Evolutionary conservation across 2,888 invertebrate genomes (phyloP).

Genomic region (Digitonthophagus gazella): DNA sequence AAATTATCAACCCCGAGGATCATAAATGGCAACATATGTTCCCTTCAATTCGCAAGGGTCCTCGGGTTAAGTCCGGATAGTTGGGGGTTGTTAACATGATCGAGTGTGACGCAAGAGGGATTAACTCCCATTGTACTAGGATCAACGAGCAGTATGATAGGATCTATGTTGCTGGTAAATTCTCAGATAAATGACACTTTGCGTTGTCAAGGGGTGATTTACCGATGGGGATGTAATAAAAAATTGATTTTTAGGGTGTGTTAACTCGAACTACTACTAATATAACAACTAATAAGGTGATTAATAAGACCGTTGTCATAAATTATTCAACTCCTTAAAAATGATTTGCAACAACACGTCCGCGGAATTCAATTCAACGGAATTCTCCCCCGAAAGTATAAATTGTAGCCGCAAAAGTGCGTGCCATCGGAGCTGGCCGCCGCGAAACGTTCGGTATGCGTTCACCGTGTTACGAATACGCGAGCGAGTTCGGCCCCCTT

Average conservation of each 20-base stretch:
- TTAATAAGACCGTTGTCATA: too few relatives aligned
- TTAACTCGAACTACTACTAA: too few relatives aligned
- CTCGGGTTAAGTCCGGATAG: neutral
- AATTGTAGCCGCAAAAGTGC: neutral
- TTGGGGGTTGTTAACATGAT: conserved; percentile 41
- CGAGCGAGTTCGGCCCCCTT: neutral
- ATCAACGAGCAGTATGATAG: conserved; percentile 4
- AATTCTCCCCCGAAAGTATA: neutral
- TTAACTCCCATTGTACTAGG: conserved; percentile 46
- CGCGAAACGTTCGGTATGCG: neutral
- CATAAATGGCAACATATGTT: conserved; percentile 7
- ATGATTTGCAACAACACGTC: neutral
- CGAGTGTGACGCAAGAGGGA: conserved; percentile 48
- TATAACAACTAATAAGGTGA: too few relatives aligned
- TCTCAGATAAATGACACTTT: neutral
- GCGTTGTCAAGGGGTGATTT: neutral
- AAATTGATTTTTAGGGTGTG: too few relatives aligned
- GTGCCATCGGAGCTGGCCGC: neutral
- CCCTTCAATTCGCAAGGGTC: conserved; percentile 1
- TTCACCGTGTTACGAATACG: neutral
- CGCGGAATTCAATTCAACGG: neutral
- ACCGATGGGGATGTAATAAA: too few relatives aligned
- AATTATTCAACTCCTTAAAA: too few relatives aligned
- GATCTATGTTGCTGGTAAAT: conserved; percentile 13
- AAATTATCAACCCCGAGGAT: neutral